Conservation (phyloP, 2,888 invertebrate genomes). For the Ophion costatus region DNA sequence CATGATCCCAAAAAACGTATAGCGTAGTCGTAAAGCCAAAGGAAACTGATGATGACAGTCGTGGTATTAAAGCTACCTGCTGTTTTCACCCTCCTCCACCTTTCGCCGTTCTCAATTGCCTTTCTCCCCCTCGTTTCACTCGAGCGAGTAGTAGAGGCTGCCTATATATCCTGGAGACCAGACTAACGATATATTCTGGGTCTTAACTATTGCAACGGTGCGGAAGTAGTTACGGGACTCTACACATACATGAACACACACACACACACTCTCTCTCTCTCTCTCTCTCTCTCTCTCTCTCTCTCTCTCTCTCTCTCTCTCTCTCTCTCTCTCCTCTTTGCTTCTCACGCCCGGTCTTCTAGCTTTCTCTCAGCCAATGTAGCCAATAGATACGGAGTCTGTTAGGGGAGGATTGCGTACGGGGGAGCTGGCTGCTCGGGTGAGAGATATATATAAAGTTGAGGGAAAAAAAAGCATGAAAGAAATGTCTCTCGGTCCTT, state of each 20-base stretch:
- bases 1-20: slow-evolving; percentile 10
- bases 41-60: slow-evolving; percentile 33
- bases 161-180: slow-evolving; percentile 34
- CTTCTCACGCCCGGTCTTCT: slow-evolving; percentile 8
- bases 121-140: slow-evolving; percentile 40
- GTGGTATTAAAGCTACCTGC: slow-evolving; percentile 43
- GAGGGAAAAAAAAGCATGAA: slow-evolving; percentile 8
- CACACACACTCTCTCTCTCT: too few relatives aligned
- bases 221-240: slow-evolving; percentile 56
- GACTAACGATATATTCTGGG: slow-evolving; percentile 58
- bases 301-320: too few relatives aligned
- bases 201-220: slow-evolving; percentile 56
- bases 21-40: slow-evolving; percentile 7
- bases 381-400: neutral
- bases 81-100: slow-evolving; percentile 31
- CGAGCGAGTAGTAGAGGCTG: slow-evolving; percentile 17
- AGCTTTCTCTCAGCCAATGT: neutral
- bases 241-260: slow-evolving; percentile 1
- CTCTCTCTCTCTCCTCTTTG: too few relatives aligned
- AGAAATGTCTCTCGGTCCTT: slow-evolving; percentile 51
- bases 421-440: slow-evolving; percentile 22
- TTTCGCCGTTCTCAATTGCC: slow-evolving; percentile 57
- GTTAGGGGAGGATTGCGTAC: slow-evolving; percentile 31
- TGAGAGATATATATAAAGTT: slow-evolving; percentile 26
- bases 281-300: too few relatives aligned